Base-by-base conservation (phyloP, 2,888 invertebrate species). In the Ochropleura plecta region DNA sequence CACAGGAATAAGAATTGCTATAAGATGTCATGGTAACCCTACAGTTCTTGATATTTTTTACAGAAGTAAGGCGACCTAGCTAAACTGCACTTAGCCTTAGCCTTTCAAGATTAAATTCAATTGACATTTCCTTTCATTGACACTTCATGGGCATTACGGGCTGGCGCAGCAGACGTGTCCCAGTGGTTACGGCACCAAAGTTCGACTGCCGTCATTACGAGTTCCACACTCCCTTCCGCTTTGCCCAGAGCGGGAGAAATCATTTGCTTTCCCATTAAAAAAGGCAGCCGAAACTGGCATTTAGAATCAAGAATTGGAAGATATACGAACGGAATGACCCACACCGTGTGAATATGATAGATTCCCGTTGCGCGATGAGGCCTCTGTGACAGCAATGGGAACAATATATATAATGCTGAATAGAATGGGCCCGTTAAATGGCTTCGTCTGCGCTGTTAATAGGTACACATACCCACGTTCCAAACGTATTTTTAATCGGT, bases 41-140 rank as follows among this genome's bases (percentile, higher is more conserved):
- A 30, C 30, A 30, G 30, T 30, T 30, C 30, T 30, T 30, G 30
- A 30, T 30, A 30, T 30, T 30, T n/a, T 30, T 30, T 30, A 30
- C 30, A 30, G 1, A 30, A 30, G 30, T 30, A 30, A 30, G 30
- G 30, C 12, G 5, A 18, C 7, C 30, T 16, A 14, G 14, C 8
- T 71, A 42, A 20, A 53, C 10, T 74, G 48, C 48, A 48, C 14
- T 46, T 40, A 48, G 40, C 30, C 20, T 10, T 30, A 46, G 5
- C 63, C 16, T 68, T 68, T 59, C 7, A 68, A 9, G 5, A 49
- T 40, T 42, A 5, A 42, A 55, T 74, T 20, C 48, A 18, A 55
- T 49, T 48, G 51, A n/a, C 55, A 57, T 67, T 72, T 67, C 8
- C 40, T 5, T 48, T 40, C 16, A 48, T n/a, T 10, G 4, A 48